Percentiles rank a stretch among this genome's conserved stretches.
Evolutionary conservation across 2,797 vertebrate genomes (phyloP).

Genomic region (Arnoldichthys spilopterus): DNA sequence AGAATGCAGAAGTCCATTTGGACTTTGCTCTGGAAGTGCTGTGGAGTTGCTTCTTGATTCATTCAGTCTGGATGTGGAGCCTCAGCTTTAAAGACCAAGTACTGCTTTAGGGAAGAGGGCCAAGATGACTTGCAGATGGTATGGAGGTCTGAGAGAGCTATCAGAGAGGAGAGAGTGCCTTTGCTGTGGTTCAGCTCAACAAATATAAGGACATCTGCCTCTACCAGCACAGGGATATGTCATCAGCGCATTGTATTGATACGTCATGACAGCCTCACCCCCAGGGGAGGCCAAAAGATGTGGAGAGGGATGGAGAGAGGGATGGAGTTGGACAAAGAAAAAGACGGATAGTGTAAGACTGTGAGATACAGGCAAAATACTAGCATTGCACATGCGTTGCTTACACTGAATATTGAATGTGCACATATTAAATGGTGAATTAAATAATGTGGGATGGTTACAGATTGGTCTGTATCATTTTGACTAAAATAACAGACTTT

Average conservation of each 20-base stretch:
- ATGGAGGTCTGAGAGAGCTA: constrained; percentile 46
- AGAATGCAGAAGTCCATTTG: constrained; percentile 2
- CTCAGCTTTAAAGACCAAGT: constrained; percentile 27
- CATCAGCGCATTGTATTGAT: constrained; percentile 53
- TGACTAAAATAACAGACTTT: background rate
- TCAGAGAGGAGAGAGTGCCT: constrained; percentile 41
- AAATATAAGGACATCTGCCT: constrained; percentile 53
- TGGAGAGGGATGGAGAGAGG: constrained; percentile 37
- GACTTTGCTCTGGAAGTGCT: background rate
- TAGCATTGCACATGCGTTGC: background rate
- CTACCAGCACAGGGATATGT: constrained; percentile 42
- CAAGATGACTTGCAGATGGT: constrained; percentile 63
- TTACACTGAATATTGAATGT: background rate
- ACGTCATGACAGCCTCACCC: constrained; percentile 48
- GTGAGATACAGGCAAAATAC: background rate
- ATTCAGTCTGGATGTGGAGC: constrained; percentile 39
- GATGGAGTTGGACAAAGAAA: constrained; percentile 19
- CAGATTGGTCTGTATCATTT: background rate
- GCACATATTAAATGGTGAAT: background rate
- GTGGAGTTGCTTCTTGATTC: constrained; percentile 36
- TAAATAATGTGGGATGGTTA: background rate
- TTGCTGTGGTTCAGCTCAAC: constrained; percentile 49
- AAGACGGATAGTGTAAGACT: constrained; percentile 5
- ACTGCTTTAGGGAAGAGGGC: constrained; percentile 32
- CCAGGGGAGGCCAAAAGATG: constrained; percentile 45